Base-by-base conservation (phyloP, 2,113 vertebrate species). In the Aphyosemion australe region DNA sequence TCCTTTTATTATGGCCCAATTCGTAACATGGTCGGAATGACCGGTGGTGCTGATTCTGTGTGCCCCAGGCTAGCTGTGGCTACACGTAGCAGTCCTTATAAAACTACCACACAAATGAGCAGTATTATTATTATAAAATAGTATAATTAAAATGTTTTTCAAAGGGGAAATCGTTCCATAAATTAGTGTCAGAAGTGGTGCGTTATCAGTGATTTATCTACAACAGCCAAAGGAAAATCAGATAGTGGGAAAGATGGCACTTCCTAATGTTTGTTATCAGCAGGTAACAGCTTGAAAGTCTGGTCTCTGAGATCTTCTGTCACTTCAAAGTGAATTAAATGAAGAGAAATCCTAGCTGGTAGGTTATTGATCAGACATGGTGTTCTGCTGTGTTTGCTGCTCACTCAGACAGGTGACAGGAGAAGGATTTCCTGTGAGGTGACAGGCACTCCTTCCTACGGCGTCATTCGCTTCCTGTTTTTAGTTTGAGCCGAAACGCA, bases 341-440 rank as follows among this genome's bases (percentile, higher is more conserved):
- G 61, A 78, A 74, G 43, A 49, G 61, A 56, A 52, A 61, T 66
- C 73, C 65, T 1, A 10, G 69, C 47, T 47, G 56, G 61, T 47
- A 57, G 63, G 52, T 73, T 65, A 59, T 76, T 74, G 78, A 76
- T 66, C 18, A 56, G 67, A 81, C 69, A 51, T 55, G 64, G 74
- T 74, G 47, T 68, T 83, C 74, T 72, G 63, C 49, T 45, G 69
- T 77, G 69, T 81, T 84, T 67, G 18, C 81, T 74, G 67, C 60
- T 78, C 68, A 80, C 58, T 65, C 70, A 76, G 14, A 79, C 66
- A 57, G 74, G 43, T 61, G 76, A 75, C 78, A 54, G 55, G 3
- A 26, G 46, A 56, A 46, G 46, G 60, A 65, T 72, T 81, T 54
- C 41, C 45, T 72, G 55, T 8, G 7, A 4, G 0, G 31, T 67